Conservation (phyloP, 1,140 invertebrate genomes). For the Drosophila parabipectinata region DNA sequence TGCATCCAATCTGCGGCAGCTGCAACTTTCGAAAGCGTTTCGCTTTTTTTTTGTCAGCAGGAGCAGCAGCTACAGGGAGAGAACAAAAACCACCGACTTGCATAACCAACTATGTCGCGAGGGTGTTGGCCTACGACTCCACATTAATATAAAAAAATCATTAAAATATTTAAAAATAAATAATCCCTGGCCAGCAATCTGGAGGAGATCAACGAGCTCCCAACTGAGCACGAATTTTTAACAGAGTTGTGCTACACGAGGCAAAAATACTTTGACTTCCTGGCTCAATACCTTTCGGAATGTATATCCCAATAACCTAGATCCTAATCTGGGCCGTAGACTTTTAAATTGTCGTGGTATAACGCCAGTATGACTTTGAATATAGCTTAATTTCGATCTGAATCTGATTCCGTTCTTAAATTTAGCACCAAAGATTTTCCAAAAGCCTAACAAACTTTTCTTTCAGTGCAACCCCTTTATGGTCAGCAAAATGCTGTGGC, state of each 20-base stretch:
- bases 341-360: too few species aligned
- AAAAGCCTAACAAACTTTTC: neutral
- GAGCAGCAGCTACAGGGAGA: constrained; percentile 27
- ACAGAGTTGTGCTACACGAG: constrained; percentile 26
- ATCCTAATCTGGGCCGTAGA: too few species aligned
- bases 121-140: constrained; percentile 64
- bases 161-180: constrained; percentile 77
- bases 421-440: neutral
- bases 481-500: constrained; percentile 6
- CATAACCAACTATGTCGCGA: constrained; percentile 57
- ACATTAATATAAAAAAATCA: constrained; percentile 62
- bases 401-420: too few species aligned
- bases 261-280: neutral
- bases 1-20: constrained; percentile 46
- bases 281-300: neutral
- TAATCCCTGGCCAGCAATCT: constrained; percentile 63
- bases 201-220: constrained; percentile 41
- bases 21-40: constrained; percentile 73
- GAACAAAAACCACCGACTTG: constrained; percentile 65
- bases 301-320: too few species aligned
- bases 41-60: constrained; percentile 4
- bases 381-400: too few species aligned
- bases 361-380: too few species aligned
- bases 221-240: constrained; percentile 61
- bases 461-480: constrained; percentile 7